Evolutionary conservation across 2,888 invertebrate species (phyloP).

Genomic region (Psylliodes chrysocephalus): DNA sequence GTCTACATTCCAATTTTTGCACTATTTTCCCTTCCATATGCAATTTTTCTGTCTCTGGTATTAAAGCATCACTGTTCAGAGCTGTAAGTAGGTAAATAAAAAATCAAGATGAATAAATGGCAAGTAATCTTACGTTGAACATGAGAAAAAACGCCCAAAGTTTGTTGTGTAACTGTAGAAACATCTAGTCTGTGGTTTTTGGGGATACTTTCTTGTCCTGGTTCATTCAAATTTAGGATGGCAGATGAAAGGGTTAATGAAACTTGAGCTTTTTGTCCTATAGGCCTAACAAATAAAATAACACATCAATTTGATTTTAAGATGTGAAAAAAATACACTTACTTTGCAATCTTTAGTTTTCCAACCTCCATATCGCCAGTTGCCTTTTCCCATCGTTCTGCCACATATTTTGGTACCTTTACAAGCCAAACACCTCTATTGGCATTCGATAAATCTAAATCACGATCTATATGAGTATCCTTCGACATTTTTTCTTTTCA

Average conservation of each 20-base stretch:
- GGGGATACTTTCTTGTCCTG: constrained; percentile 84
- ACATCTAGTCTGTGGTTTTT: constrained; percentile 93
- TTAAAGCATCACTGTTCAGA: constrained; percentile 72
- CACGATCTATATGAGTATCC: constrained; percentile 74
- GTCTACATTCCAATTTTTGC: constrained; percentile 94
- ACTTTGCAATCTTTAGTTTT: constrained; percentile 87
- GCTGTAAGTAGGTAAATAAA: constrained; percentile 61
- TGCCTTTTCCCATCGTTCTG: constrained; percentile 93
- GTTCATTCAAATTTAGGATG: constrained; percentile 80
- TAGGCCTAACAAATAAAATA: constrained; percentile 63
- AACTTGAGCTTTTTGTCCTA: constrained; percentile 87
- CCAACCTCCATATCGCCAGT: constrained; percentile 94
- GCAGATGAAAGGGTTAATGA: constrained; percentile 85
- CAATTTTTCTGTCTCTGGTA: constrained; percentile 84
- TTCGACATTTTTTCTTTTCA: constrained; percentile 57
- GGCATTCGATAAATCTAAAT: constrained; percentile 88
- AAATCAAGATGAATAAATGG: background rate
- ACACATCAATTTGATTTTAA: constrained; percentile 7
- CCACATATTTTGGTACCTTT: constrained; percentile 95
- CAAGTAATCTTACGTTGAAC: constrained; percentile 72
- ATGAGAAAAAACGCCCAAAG: constrained; percentile 92
- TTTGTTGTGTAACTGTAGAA: constrained; percentile 90
- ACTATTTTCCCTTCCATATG: constrained; percentile 94
- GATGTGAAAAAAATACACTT: constrained; percentile 47
- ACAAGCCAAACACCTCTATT: constrained; percentile 96